Base-by-base conservation (phyloP, 1,140 invertebrate genomes). In the Megalopta genalis region DNA sequence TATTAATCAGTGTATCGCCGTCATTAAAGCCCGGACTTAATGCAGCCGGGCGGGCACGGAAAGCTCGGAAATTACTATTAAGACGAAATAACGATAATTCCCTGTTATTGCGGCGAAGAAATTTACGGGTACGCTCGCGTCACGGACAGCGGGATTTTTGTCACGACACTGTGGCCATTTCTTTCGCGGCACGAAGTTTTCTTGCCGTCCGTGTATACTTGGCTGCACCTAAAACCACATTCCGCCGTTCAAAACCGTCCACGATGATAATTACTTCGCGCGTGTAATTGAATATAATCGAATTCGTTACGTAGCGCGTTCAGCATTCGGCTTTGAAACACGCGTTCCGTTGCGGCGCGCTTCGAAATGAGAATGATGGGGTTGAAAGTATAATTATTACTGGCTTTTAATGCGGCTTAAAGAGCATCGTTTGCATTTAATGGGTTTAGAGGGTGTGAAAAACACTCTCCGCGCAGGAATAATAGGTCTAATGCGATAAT, bases 151-250 rank as follows among this genome's bases (percentile, higher is more conserved):
- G 23, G n/a, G 46, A 12, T 46, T 65, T 65, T 74, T 66, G 46
- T 74, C 72, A 66, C 72, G 39, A 37, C 37, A 12, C 32, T 25
- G 57, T 10, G 5, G 71, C 37, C 2, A 42, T 64, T 74, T 64
- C 39, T 72, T n/a, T 64, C 39, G 49, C 49, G 16, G 49, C 5
- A 64, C 10, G 21, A 9, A 23, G 46, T 66, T 66, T 66, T 25
- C 64, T 66, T 66, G 39, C 64, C 14, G 9, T 21, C 42, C 10
- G 14, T 46, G 14, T 46, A 42, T 9, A 6, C 21, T 18, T 10
- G 32, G n/a, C 39, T 21, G n/a, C 10, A 12, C n/a, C 16, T 16
- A 1, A 46, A 12, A 46, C 64, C 37, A 23, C 64, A 66, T 66
- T 66, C 64, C 64, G 12, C 64, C 18, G 12, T 23, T 66, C 39